Percentiles rank a stretch among this genome's conserved stretches.
Evolutionary conservation across 1,140 invertebrate genomes (phyloP).

Genomic region (Drosophila pseudoananassae): DNA sequence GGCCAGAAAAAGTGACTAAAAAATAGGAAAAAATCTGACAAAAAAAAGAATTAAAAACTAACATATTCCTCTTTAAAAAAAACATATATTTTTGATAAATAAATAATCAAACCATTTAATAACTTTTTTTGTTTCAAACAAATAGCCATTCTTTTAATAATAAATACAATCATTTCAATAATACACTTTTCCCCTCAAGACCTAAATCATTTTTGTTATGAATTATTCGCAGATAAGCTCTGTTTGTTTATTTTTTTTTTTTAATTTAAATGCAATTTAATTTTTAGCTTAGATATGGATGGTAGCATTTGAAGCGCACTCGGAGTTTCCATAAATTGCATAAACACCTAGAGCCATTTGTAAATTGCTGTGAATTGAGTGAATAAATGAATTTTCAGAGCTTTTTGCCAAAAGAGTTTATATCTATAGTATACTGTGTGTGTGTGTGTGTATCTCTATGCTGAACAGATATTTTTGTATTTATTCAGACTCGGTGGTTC

Average conservation of each 20-base stretch:
- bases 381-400: constrained; percentile 9
- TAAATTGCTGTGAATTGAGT: constrained; percentile 7
- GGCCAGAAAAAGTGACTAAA: background rate
- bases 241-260: background rate
- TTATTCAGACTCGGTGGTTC: constrained; percentile 6
- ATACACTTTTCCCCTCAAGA: background rate
- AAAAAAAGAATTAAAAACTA: background rate
- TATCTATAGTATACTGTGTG: no score
- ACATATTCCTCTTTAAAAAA: no score
- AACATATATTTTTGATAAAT: background rate
- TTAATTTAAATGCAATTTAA: background rate
- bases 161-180: background rate
- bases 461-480: constrained; percentile 9
- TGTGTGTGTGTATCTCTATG: no score
- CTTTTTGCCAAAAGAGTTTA: background rate
- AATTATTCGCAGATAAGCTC: no score
- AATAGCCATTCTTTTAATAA: no score
- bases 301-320: no score
- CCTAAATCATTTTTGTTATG: no score
- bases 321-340: constrained; percentile 15
- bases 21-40: background rate
- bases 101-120: constrained; percentile 7
- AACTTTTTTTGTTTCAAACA: no score
- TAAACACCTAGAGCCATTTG: constrained; percentile 24
- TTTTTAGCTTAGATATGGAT: background rate